Conservation (phyloP, 2,113 vertebrate species). For the Coryphaenoides rupestris region DNA sequence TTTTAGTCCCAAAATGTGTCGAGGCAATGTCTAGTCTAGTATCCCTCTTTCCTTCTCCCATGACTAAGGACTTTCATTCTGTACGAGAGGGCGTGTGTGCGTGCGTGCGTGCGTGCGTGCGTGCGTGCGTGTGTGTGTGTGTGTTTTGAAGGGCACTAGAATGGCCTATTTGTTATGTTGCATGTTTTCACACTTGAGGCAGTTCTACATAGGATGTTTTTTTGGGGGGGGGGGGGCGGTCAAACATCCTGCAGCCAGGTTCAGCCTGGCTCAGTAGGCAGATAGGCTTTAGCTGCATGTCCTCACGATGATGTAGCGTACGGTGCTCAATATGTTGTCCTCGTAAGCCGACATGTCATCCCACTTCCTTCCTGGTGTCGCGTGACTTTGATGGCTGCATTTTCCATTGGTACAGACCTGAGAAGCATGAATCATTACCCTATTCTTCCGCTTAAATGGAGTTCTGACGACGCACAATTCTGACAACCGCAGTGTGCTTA, state of each 20-base stretch:
- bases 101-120: too few relatives aligned
- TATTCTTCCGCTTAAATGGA: neutral
- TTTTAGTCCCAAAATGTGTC: constrained; percentile 34
- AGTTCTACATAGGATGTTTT: too few relatives aligned
- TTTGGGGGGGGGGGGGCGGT: too few relatives aligned
- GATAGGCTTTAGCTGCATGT: too few relatives aligned
- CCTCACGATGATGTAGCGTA: too few relatives aligned
- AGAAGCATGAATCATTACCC: neutral
- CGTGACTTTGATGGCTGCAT: constrained; percentile 1
- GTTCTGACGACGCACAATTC: constrained; percentile 7
- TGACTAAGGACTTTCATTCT: constrained; percentile 63
- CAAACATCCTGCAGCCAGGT: too few relatives aligned
- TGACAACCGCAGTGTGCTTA: neutral
- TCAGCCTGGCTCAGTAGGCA: too few relatives aligned
- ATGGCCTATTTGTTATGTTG: neutral
- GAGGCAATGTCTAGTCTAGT: constrained; percentile 59
- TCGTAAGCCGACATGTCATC: too few relatives aligned
- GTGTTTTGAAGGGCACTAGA: too few relatives aligned
- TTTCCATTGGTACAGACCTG: neutral
- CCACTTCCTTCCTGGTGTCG: neutral
- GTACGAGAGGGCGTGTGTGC: constrained; percentile 43
- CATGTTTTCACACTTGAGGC: neutral
- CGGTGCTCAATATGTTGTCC: too few relatives aligned
- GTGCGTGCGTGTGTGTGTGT: neutral
- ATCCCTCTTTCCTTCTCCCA: constrained; percentile 29